Conservation (phyloP, 2,888 invertebrate genomes). For the Escarpia spicata region DNA sequence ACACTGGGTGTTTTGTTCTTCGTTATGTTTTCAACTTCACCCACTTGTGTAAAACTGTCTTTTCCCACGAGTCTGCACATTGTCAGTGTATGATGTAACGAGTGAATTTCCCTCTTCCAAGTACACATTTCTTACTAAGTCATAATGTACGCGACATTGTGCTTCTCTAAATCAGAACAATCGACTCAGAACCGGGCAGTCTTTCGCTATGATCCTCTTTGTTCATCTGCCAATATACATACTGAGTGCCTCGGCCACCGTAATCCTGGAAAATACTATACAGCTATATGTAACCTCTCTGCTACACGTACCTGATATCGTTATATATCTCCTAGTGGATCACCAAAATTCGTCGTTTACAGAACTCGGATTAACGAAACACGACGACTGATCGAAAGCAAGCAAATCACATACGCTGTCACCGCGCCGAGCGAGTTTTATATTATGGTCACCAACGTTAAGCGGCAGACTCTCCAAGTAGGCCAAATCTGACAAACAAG, state of each 20-base stretch:
- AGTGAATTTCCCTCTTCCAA: not conserved
- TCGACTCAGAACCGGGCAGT: no score
- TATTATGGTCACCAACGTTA: not conserved
- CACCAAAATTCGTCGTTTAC: not conserved
- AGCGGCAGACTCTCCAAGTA: not conserved
- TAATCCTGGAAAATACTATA: no score
- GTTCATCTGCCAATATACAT: not conserved
- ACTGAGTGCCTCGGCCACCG: not conserved
- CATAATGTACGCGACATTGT: not conserved
- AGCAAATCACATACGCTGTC: not conserved
- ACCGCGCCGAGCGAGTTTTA: not conserved
- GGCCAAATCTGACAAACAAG: not conserved
- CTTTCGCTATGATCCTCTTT: not conserved
- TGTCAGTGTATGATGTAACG: not conserved
- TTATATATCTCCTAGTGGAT: not conserved
- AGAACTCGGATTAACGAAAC: not conserved
- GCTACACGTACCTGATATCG: not conserved
- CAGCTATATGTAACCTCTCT: not conserved
- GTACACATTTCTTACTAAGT: not conserved
- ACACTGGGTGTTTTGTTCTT: not conserved
- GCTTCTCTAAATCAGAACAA: not conserved
- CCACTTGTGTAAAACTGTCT: no score
- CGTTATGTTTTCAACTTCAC: no score
- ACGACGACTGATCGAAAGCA: not conserved
- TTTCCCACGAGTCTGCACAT: no score